Conservation (phyloP, 1,140 invertebrate genomes). For the Antheraea mylitta region DNA sequence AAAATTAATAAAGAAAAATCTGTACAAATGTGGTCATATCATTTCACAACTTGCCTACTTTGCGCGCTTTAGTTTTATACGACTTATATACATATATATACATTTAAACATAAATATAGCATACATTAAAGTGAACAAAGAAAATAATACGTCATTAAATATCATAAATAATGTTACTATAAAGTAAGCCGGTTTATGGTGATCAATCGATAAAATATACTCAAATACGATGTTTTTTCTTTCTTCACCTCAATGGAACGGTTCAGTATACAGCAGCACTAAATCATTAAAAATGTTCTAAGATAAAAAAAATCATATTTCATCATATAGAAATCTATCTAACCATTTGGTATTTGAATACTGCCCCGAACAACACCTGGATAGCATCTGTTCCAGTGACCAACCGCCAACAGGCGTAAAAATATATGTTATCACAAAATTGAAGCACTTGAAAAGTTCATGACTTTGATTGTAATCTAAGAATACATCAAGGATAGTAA, state of each 20-base stretch:
- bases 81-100: not conserved
- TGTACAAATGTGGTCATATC: too few relatives aligned
- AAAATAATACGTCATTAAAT: not conserved
- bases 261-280: constrained; percentile 14
- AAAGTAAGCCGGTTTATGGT: not conserved
- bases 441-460: not conserved
- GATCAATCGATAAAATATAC: not conserved
- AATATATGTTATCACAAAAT: not conserved
- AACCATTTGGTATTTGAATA: constrained; percentile 70
- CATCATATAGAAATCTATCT: constrained; percentile 50
- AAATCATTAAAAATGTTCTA: constrained; percentile 21
- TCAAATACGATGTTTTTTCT: not conserved
- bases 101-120: constrained; percentile 16
- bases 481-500: too few relatives aligned
- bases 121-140: constrained; percentile 24
- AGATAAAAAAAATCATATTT: constrained; percentile 34
- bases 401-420: constrained; percentile 16
- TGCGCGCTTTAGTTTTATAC: too few relatives aligned
- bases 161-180: not conserved
- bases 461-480: not conserved
- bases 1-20: too few relatives aligned
- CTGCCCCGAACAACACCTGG: constrained; percentile 51
- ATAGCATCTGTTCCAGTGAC: constrained; percentile 18
- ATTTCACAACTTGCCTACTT: too few relatives aligned
- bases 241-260: constrained; percentile 20